These are phyloP conservation scores for Silurus aristotelis DNA, from an alignment of 2,797 vertebrate genomes.

Conservation along the genomic window DNA sequence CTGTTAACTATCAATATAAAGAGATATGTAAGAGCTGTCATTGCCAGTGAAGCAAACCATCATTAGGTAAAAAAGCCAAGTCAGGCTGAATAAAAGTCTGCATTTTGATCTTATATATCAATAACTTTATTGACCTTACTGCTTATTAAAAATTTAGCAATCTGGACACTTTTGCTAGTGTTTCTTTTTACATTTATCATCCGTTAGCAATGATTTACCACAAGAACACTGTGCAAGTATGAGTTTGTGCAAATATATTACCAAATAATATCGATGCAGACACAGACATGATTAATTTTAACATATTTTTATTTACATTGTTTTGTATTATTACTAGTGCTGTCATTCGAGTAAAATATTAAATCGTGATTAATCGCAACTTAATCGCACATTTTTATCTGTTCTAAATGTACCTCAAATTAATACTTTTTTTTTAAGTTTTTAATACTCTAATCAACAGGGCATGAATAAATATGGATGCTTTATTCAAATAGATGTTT, in stretches of 20 bases:
- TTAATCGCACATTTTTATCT: too few species aligned
- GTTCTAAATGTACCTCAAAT: too few species aligned
- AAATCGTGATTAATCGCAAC: too few species aligned
- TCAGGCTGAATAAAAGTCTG: not conserved
- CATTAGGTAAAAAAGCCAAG: conserved; percentile 20
- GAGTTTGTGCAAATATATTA: not conserved
- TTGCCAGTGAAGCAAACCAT: conserved; percentile 25
- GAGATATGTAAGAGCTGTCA: too few species aligned
- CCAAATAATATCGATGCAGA: not conserved
- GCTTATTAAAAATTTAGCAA: not conserved
- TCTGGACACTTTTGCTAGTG: not conserved
- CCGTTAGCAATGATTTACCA: not conserved
- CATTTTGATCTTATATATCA: not conserved
- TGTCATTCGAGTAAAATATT: too few species aligned
- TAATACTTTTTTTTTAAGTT: too few species aligned
- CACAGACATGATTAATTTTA: not conserved
- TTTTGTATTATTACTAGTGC: too few species aligned
- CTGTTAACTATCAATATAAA: not conserved
- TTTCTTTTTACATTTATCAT: not conserved
- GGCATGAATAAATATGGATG: too few species aligned
- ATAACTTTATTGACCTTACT: not conserved
- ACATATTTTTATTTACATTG: not conserved
- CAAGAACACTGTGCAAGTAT: not conserved
- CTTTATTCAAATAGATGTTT: too few species aligned
- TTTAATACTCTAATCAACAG: too few species aligned